Conservation (phyloP, 2,113 vertebrate species). For the Phasianus colchicus region DNA sequence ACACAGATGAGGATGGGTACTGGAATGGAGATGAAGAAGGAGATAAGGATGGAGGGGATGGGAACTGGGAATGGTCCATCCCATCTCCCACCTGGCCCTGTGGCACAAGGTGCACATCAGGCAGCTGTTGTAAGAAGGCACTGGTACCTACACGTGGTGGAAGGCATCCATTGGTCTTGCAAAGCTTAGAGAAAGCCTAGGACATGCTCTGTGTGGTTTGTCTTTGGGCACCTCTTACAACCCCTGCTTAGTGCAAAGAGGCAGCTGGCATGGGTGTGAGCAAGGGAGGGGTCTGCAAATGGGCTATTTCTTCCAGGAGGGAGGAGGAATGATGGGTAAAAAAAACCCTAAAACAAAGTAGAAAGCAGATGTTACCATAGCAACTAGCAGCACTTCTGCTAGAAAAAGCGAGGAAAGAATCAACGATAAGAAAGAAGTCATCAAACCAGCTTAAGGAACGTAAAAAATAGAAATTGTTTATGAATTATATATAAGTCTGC, state of each 20-base stretch:
- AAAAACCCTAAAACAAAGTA: background rate
- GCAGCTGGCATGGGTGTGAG: accelerated
- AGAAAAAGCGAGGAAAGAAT: background rate
- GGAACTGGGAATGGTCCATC: background rate
- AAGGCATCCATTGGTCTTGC: background rate
- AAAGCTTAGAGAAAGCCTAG: background rate
- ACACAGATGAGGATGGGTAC: background rate
- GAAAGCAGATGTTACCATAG: background rate
- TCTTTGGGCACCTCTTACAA: background rate
- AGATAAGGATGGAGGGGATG: background rate
- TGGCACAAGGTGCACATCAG: accelerated
- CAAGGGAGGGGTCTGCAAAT: too few species aligned
- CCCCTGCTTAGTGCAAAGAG: background rate
- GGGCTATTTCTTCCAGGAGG: background rate
- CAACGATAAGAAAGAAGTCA: conserved; percentile 27
- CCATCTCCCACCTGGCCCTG: background rate
- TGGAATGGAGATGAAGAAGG: too few species aligned
- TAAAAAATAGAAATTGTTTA: conserved; percentile 13
- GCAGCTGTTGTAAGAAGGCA: background rate
- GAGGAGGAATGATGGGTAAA: background rate
- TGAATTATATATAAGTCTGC: conserved; percentile 36
- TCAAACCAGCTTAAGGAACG: conserved; percentile 24
- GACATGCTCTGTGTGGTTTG: background rate
- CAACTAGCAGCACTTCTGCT: background rate
- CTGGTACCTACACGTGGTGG: accelerated